Evolutionary conservation across 1,140 invertebrate genomes (phyloP).

Genomic region (Fopius arisanus): DNA sequence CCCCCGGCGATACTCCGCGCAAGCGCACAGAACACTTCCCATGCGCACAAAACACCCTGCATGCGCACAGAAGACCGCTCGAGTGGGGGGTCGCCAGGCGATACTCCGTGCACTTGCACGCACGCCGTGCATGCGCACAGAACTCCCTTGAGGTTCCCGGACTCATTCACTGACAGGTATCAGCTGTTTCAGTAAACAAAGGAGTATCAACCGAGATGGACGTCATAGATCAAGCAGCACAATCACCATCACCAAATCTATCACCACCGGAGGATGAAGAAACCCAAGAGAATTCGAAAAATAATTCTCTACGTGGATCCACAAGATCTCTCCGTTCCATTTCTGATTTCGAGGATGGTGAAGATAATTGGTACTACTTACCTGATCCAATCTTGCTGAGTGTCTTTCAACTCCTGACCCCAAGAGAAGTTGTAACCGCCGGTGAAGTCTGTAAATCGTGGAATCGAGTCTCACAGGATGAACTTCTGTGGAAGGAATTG

Average conservation of each 20-base stretch:
- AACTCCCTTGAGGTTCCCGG: neutral
- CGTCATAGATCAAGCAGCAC: neutral
- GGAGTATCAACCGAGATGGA: neutral
- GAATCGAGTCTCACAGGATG: conserved; percentile 71
- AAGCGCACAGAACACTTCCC: too few relatives aligned
- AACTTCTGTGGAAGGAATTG: conserved; percentile 75
- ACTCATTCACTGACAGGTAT: neutral
- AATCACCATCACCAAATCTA: neutral
- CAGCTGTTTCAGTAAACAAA: conserved; percentile 13
- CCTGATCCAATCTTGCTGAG: conserved; percentile 75
- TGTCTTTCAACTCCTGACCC: conserved; percentile 72
- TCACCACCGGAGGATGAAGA: neutral
- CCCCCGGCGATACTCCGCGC: too few relatives aligned
- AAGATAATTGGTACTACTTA: conserved; percentile 67
- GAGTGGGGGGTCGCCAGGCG: too few relatives aligned
- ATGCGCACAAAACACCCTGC: too few relatives aligned
- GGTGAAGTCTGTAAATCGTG: conserved; percentile 70
- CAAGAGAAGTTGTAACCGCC: conserved; percentile 67
- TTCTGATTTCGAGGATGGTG: conserved; percentile 26
- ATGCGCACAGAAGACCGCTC: too few relatives aligned
- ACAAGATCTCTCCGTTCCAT: neutral
- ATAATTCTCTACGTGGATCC: neutral
- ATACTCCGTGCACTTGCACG: too few relatives aligned
- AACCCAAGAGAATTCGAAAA: neutral
- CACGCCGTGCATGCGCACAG: neutral